Conservation (phyloP, 2,888 invertebrate genomes). For the Geophilus truncorum region DNA sequence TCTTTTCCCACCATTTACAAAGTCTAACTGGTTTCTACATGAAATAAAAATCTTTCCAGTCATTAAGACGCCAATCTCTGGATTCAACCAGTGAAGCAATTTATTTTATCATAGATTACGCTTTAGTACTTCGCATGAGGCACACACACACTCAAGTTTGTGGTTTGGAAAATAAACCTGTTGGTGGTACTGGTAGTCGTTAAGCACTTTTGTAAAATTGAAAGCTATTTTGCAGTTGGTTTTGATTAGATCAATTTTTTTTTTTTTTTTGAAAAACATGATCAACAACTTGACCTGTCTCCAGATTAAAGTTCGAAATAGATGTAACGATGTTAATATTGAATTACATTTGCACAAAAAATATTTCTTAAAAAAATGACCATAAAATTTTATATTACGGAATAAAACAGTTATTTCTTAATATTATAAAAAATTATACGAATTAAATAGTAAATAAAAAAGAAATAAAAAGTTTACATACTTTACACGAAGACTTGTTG, state of each 20-base stretch:
- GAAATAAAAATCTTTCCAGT: background rate
- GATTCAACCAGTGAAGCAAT: background rate
- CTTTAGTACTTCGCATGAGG: background rate
- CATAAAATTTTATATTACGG: background rate
- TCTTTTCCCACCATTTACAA: background rate
- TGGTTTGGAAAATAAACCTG: background rate
- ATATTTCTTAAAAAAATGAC: background rate
- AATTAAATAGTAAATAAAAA: background rate
- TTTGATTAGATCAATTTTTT: background rate
- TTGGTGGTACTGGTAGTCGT: background rate
- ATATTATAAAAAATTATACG: background rate
- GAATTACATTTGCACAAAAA: background rate
- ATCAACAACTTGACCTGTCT: constrained; percentile 21
- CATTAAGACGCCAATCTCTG: background rate
- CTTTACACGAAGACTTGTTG: too few species aligned
- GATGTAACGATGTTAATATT: background rate
- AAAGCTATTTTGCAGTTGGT: too few species aligned
- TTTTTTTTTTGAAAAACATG: background rate
- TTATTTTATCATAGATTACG: background rate
- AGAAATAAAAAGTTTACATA: background rate
- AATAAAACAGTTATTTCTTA: background rate
- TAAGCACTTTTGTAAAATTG: background rate
- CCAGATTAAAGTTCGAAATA: constrained; percentile 14
- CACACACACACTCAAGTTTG: background rate
- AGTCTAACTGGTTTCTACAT: constrained; percentile 1